phyloP scores from a whole-genome alignment of 2,113 vertebrate species.

The Aphyosemion australe region DNA sequence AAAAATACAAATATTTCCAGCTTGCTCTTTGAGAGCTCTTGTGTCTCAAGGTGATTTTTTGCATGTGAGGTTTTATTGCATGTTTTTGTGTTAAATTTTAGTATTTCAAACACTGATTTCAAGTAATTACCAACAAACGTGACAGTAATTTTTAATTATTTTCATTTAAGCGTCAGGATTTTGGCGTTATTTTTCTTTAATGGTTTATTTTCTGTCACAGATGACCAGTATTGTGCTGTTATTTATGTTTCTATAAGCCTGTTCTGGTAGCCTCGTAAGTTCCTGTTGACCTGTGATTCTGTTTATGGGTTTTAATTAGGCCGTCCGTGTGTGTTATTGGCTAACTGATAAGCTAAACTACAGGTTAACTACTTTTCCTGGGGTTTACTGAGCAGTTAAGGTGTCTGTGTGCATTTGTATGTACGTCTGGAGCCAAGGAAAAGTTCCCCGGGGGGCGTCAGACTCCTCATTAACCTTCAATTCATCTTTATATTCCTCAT shows the following conservation, averaged over 20 bases:
- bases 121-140: too few species aligned
- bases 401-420: conserved; percentile 37
- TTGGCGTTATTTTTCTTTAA: conserved; percentile 18
- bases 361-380: conserved; percentile 58
- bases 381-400: conserved; percentile 51
- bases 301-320: conserved; percentile 57
- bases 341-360: conserved; percentile 55
- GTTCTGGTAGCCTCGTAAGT: conserved; percentile 29
- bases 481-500: conserved; percentile 52
- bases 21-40: too few species aligned
- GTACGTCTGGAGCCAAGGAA: conserved; percentile 64
- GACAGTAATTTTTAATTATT: too few species aligned
- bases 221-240: not conserved
- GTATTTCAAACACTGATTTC: too few species aligned
- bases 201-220: conserved; percentile 1
- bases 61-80: too few species aligned
- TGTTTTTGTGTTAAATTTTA: too few species aligned
- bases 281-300: conserved; percentile 32
- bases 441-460: conserved; percentile 41
- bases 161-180: not conserved
- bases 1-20: too few species aligned
- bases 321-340: conserved; percentile 53
- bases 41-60: too few species aligned
- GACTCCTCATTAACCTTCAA: conserved; percentile 70
- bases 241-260: not conserved